Evolutionary conservation across 2,113 vertebrate genomes (phyloP).

Genomic region (Sinocyclocheilus maitianheensis): DNA sequence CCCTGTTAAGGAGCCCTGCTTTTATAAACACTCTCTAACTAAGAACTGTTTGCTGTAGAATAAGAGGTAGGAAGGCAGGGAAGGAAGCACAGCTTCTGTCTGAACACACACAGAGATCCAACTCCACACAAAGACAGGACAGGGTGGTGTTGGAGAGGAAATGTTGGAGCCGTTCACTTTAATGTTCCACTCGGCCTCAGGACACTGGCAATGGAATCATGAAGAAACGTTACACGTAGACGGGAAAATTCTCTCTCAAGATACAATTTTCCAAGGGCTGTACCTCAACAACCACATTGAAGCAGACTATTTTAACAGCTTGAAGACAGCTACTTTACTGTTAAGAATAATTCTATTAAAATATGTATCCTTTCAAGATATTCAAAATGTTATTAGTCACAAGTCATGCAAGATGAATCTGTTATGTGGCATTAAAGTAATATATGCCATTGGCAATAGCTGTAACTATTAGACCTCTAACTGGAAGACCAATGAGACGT

Average conservation of each 20-base stretch:
- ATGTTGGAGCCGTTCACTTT: slow-evolving; percentile 22
- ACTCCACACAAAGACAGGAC: slow-evolving; percentile 66
- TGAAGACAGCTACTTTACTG: background rate
- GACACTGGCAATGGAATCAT: background rate
- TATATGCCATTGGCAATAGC: background rate
- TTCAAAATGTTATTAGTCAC: background rate
- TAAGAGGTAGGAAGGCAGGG: background rate
- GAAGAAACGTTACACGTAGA: slow-evolving; percentile 9
- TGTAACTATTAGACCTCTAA: background rate
- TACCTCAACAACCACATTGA: slow-evolving; percentile 12
- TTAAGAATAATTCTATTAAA: background rate
- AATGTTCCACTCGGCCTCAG: slow-evolving; percentile 10
- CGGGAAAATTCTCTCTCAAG: slow-evolving; percentile 11
- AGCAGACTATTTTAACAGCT: background rate
- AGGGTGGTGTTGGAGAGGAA: slow-evolving; percentile 53
- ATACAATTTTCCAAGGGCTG: background rate
- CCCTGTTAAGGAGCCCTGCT: background rate
- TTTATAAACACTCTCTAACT: background rate
- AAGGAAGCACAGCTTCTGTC: slow-evolving; percentile 2
- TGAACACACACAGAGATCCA: slow-evolving; percentile 1
- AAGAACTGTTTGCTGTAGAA: background rate
- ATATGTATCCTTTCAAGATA: background rate
- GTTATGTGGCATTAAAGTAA: background rate
- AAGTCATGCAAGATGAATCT: background rate
- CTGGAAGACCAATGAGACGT: background rate